A percentile compares a stretch with the other conserved stretches of the same genome.
Evolutionary conservation across 2,113 vertebrate genomes (phyloP).

Genomic region (Charadrius vociferus): DNA sequence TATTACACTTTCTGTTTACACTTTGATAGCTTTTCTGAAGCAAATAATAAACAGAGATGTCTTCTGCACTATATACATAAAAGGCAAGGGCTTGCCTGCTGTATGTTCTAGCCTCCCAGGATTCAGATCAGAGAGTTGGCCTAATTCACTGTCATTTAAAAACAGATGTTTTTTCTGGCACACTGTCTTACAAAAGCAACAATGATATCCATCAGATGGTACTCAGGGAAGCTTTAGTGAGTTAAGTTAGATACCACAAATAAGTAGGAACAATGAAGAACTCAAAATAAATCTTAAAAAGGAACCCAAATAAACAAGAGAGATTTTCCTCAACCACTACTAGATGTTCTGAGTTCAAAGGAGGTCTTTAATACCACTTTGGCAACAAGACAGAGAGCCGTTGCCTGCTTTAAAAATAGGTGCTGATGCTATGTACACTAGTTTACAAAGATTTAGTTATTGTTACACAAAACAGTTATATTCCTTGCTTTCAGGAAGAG

Average conservation of each 20-base stretch:
- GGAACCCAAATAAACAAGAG: background rate
- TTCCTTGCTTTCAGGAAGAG: background rate
- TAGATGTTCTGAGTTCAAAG: constrained; percentile 3
- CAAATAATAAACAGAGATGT: constrained; percentile 42
- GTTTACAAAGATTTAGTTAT: background rate
- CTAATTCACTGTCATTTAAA: constrained; percentile 54
- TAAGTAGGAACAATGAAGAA: constrained; percentile 23
- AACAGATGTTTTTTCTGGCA: constrained; percentile 56
- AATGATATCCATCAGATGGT: constrained; percentile 35
- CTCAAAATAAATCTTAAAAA: constrained; percentile 22
- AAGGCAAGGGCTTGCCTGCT: constrained; percentile 16
- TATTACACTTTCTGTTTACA: constrained; percentile 20
- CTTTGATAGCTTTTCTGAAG: constrained; percentile 27
- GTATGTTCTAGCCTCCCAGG: background rate
- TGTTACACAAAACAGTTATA: background rate
- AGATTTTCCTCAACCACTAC: background rate
- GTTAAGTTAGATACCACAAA: constrained; percentile 11
- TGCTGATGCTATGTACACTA: background rate
- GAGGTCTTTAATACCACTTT: background rate
- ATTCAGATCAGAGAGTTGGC: constrained; percentile 47
- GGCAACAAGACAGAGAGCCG: background rate
- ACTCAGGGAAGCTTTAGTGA: constrained; percentile 5
- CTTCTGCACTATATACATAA: background rate
- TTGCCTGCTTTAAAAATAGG: background rate
- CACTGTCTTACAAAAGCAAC: constrained; percentile 23